These are phyloP conservation scores for Tubulanus polymorphus DNA, from an alignment of 2,888 invertebrate genomes.

Conservation along the genomic window DNA sequence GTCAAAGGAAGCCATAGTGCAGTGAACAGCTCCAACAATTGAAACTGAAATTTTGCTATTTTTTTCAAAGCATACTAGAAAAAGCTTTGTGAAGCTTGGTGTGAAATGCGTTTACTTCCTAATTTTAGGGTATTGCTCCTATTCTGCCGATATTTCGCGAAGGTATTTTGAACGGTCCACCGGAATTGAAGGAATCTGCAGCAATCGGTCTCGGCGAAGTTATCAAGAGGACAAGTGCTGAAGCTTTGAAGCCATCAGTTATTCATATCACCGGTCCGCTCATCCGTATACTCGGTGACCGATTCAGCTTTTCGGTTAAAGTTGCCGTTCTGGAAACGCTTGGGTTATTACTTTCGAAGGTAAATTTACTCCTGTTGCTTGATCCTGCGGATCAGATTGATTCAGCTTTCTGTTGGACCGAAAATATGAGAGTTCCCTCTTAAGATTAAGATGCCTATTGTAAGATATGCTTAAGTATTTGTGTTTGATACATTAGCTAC, in stretches of 20 bases:
- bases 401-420: too few relatives aligned
- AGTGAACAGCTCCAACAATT: too few relatives aligned
- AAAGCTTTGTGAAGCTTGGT: too few relatives aligned
- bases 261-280: constrained; percentile 96
- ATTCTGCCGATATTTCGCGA: constrained; percentile 93
- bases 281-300: constrained; percentile 93
- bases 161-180: constrained; percentile 89
- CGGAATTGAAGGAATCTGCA: constrained; percentile 93
- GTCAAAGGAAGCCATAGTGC: too few relatives aligned
- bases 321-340: constrained; percentile 93
- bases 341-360: constrained; percentile 85
- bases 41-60: background rate
- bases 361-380: too few relatives aligned
- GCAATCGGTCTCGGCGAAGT: constrained; percentile 84
- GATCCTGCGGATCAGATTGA: too few relatives aligned
- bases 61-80: too few relatives aligned
- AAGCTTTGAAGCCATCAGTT: constrained; percentile 89
- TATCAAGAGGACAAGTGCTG: constrained; percentile 77
- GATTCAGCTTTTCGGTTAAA: constrained; percentile 90
- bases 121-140: constrained; percentile 79
- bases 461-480: too few relatives aligned
- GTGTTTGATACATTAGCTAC: too few relatives aligned
- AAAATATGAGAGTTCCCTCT: too few relatives aligned
- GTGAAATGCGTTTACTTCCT: too few relatives aligned
- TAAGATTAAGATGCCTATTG: too few relatives aligned